A percentile compares a stretch with the other conserved stretches of the same genome.
These are phyloP conservation scores for Cranoglanis bouderius DNA, from an alignment of 2,113 vertebrate genomes.

Conservation along the genomic window DNA sequence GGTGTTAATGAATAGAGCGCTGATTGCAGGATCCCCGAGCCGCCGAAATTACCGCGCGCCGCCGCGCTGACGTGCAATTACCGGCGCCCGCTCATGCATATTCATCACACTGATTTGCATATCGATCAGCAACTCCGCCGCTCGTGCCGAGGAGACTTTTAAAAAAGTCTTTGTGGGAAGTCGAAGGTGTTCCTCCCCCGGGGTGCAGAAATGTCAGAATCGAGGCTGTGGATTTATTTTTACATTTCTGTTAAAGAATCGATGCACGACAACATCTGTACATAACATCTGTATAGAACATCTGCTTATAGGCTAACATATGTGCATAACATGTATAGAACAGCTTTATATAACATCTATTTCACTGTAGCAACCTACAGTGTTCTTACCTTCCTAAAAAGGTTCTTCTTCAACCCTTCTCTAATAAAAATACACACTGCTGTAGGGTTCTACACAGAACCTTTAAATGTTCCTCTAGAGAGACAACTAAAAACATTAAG, in stretches of 20 bases:
- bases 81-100: conserved; percentile 95
- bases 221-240: conserved; percentile 8
- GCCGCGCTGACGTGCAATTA: conserved; percentile 99
- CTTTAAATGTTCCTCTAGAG: background rate
- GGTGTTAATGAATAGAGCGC: conserved; percentile 99
- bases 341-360: background rate
- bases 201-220: conserved; percentile 32
- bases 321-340: background rate
- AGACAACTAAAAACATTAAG: background rate
- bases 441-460: background rate
- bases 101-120: conserved; percentile 97
- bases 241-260: conserved; percentile 3
- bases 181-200: conserved; percentile 54
- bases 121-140: conserved; percentile 91
- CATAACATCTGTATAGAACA: background rate
- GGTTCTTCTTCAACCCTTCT: background rate
- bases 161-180: conserved; percentile 75
- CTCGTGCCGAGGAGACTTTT: conserved; percentile 85
- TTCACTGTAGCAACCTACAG: background rate
- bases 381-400: background rate
- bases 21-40: conserved; percentile 99
- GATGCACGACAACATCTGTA: background rate
- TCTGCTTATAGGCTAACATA: background rate
- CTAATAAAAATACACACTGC: background rate
- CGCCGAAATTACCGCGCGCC: conserved; percentile 92